phyloP scores from a whole-genome alignment of 2,888 invertebrate species.

The Thecocarcelia acutangulata region DNA sequence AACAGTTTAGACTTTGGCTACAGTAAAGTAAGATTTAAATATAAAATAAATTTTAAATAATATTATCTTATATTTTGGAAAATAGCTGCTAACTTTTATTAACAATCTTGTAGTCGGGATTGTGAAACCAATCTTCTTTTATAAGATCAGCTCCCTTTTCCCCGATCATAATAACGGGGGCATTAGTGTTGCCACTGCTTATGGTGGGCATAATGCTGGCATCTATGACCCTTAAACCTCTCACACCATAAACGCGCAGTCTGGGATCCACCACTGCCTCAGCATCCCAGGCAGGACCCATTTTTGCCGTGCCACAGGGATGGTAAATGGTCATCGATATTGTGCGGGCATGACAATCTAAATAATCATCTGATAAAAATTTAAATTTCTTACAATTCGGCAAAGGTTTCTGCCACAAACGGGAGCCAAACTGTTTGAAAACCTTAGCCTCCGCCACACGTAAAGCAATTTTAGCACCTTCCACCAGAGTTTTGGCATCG shows the following conservation, averaged over 20 bases:
- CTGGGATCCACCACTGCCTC: constrained; percentile 92
- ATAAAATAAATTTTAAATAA: no score
- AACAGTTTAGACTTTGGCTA: constrained; percentile 37
- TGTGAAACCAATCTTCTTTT: constrained; percentile 89
- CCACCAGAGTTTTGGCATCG: constrained; percentile 90
- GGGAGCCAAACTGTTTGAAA: constrained; percentile 90
- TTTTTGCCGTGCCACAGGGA: constrained; percentile 93
- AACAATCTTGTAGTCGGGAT: constrained; percentile 77
- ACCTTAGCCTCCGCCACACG: constrained; percentile 88
- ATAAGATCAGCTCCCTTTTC: constrained; percentile 94
- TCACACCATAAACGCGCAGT: constrained; percentile 88
- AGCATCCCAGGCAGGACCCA: constrained; percentile 90
- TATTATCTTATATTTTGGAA: no score
- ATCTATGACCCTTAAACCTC: constrained; percentile 91
- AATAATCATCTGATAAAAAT: constrained; percentile 90
- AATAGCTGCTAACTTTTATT: constrained; percentile 67
- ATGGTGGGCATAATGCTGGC: constrained; percentile 95
- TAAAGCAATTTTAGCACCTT: constrained; percentile 90
- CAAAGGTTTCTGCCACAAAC: constrained; percentile 87
- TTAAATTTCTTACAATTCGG: constrained; percentile 89
- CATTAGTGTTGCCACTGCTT: constrained; percentile 94
- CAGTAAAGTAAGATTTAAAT: no score
- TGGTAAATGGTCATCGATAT: constrained; percentile 95
- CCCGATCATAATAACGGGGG: constrained; percentile 95
- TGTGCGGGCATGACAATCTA: constrained; percentile 93